Percentiles rank a stretch among this genome's conserved stretches.
phyloP scores from a whole-genome alignment of 1,140 invertebrate genomes.

The Drosophila pachea region DNA sequence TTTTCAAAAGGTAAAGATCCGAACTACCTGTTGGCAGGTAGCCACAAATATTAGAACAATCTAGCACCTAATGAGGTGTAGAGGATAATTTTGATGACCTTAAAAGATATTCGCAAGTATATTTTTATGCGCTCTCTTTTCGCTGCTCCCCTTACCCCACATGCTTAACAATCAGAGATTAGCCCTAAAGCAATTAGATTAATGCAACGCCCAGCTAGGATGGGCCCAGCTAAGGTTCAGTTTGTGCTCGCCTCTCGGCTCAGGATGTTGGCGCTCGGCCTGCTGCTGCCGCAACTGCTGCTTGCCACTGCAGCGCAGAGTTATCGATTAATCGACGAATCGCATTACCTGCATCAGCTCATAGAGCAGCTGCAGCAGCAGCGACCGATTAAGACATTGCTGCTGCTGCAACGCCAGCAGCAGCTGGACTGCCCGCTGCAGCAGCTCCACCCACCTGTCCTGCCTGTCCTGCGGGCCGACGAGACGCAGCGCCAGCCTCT shows the following conservation, averaged over 20 bases:
- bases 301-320: background rate
- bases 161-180: background rate
- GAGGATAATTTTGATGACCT: background rate
- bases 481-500: background rate
- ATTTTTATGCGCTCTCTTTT: too few species aligned
- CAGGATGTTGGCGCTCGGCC: slow-evolving; percentile 8
- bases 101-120: background rate
- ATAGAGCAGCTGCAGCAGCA: background rate
- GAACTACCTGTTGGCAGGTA: background rate
- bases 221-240: slow-evolving; percentile 1
- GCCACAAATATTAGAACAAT: background rate
- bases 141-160: background rate
- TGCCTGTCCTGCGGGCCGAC: slow-evolving; percentile 3
- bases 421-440: background rate
- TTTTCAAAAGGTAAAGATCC: background rate
- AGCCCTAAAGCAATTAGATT: background rate
- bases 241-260: slow-evolving; percentile 1
- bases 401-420: slow-evolving; percentile 1
- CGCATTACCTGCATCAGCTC: background rate
- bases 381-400: slow-evolving; percentile 6
- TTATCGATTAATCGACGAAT: background rate
- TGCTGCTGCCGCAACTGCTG: background rate
- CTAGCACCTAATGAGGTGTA: background rate
- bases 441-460: background rate
- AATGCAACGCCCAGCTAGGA: background rate